Evolutionary conservation across 2,888 invertebrate species (phyloP).

Genomic region (Neria commutata): DNA sequence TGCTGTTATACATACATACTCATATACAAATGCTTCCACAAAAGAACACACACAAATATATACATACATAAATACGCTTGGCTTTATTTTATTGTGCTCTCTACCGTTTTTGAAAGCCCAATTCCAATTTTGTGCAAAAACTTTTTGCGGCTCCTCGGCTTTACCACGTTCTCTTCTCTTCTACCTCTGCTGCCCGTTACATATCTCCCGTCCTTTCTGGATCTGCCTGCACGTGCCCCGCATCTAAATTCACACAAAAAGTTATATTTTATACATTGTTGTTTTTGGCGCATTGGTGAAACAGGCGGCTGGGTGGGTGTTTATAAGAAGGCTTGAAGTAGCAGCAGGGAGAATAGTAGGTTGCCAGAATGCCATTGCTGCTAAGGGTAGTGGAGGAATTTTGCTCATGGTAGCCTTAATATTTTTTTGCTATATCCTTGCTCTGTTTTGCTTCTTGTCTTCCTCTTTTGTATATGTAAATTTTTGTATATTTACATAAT

Average conservation of each 20-base stretch:
- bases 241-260: neutral
- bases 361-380: slow-evolving; percentile 7
- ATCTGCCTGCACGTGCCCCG: neutral
- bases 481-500: neutral
- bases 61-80: neutral
- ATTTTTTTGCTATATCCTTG: neutral
- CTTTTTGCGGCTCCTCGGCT: neutral
- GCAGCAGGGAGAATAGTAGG: neutral
- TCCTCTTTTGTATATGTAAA: neutral
- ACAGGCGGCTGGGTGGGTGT: neutral
- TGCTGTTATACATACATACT: slow-evolving; percentile 40
- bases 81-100: neutral
- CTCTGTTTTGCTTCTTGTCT: neutral
- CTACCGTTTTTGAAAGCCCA: neutral
- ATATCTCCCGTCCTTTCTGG: too few relatives aligned
- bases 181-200: too few relatives aligned
- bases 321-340: neutral
- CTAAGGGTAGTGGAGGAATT: neutral
- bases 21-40: slow-evolving; percentile 16
- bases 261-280: slow-evolving; percentile 7
- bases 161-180: too few relatives aligned
- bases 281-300: slow-evolving; percentile 15
- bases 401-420: neutral
- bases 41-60: neutral
- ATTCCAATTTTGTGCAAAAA: slow-evolving; percentile 2